Evolutionary conservation across 2,888 invertebrate genomes (phyloP), one percentile per base, ranked within the genome.

Genomic region (Drepana falcataria): DNA sequence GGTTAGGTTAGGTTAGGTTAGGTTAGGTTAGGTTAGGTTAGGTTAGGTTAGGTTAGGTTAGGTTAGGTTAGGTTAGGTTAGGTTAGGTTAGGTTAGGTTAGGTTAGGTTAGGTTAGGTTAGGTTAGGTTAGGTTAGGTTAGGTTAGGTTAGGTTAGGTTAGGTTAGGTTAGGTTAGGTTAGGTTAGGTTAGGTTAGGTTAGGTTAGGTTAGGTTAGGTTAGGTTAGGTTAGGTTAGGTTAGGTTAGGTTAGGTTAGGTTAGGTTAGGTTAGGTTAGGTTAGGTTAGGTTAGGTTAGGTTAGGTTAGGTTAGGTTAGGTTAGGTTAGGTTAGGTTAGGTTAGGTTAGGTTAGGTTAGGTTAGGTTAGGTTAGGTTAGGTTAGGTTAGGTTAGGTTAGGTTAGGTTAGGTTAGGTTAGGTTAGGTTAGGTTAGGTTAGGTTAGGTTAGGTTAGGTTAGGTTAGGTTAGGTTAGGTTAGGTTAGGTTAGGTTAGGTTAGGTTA

Each of bases 81-180:
- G 56, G 58, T 57, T 59, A 55, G 59, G 59, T 57, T 59, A 55
- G 58, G 59, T 58, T 57, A 55, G 59, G 57, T 58, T 56, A 55
- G 58, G 59, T 56, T 57, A 58, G 59, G 59, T 58, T 58, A 58
- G 59, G 58, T 58, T 57, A 59, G 58, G 58, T 58, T 60, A 58
- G 62, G n/a, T n/a, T n/a, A n/a, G n/a, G n/a, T n/a, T n/a, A n/a
- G n/a, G n/a, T n/a, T n/a, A n/a, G n/a, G 54, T 54, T 54, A 54
- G 54, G 54, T 54, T 54, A 54, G 53, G 49, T 49, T 49, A 47
- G 48, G 48, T 2, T 40, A 48, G 48, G 40, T 47, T 47, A 47
- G 47, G 47, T 47, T 47, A 47, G 47, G 47, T 47, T 47, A 47
- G 47, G 47, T 47, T 47, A 47, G 47, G 47, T 47, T 47, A 47